Base-by-base conservation (phyloP, 2,797 vertebrate species). In the Lerista edwardsae region DNA sequence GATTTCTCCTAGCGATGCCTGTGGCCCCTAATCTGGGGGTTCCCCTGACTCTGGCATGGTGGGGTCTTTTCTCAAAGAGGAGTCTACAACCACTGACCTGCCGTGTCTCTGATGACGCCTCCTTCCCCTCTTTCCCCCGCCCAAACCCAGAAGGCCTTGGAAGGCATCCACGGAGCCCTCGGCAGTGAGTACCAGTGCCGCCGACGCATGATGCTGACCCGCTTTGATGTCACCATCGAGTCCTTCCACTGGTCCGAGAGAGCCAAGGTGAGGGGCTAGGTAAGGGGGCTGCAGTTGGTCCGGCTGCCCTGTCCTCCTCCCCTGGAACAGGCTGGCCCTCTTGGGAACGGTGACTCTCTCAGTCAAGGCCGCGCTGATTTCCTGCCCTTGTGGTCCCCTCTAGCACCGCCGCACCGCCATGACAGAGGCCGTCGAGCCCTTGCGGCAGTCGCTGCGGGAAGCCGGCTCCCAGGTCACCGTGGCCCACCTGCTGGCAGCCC, bases 201-300 rank as follows among this genome's bases (percentile, higher is more conserved):
- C 25, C 95, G 92, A 25, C 94, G 95, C 87, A 97, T 98, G 96
- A 97, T 98, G 92, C 90, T 97, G 61, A 98, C 96, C 67, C 97
- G 98, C 36, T 97, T 98, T 44, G 95, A 97, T 73, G 97, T 98
- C 81, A 98, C 97, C 0, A 93, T 96, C 1, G 95, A 97, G 55
- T 97, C 98, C 2, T 98, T 98, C 94, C 92, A 96, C 34, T 98
- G 98, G 98, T 97, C 97, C 36, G 97, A 98, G 68, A 96, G 96
- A 77, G 95, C 96, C 69, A 92, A 97, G 97, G 97, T 98, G 86
- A 34, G 92, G 34, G 65, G 47, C 23, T 0, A 21, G 80, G 25
- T 3, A 41, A 55, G 55, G 71, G 62, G 39, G 36, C 21, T 27
- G 5, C 0, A 3, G 17, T 17, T 21, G 72, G 27, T 61, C 51